phyloP scores from a whole-genome alignment of 1,140 invertebrate genomes.

The Diorhabda carinulata region DNA sequence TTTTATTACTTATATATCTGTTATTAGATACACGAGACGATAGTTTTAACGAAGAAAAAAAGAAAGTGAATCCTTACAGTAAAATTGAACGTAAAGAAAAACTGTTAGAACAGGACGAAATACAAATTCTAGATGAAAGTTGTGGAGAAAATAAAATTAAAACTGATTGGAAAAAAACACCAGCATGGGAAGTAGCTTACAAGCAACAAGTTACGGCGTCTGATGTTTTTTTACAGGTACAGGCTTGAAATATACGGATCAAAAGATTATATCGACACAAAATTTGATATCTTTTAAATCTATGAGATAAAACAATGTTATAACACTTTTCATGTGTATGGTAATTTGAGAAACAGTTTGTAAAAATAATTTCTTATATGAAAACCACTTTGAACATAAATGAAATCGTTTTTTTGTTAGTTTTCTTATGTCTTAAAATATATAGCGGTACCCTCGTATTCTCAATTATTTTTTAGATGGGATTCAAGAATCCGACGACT shows the following conservation, averaged over 20 bases:
- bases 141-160: neutral
- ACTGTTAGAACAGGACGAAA: conserved; percentile 19
- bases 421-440: too few species aligned
- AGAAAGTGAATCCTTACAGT: conserved; percentile 31
- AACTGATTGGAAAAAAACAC: conserved; percentile 55
- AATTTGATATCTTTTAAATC: too few species aligned
- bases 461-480: conserved; percentile 59
- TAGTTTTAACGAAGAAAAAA: conserved; percentile 7
- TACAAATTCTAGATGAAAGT: conserved; percentile 22
- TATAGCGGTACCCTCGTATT: too few species aligned
- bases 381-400: too few species aligned
- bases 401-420: too few species aligned
- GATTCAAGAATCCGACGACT: conserved; percentile 74
- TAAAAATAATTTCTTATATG: too few species aligned
- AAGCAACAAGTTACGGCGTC: conserved; percentile 79
- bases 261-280: too few species aligned
- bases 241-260: neutral
- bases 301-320: too few species aligned
- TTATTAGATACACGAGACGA: conserved; percentile 1
- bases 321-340: too few species aligned
- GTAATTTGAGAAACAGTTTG: too few species aligned
- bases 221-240: conserved; percentile 79
- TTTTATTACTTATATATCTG: neutral
- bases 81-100: conserved; percentile 29
- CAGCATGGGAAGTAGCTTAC: conserved; percentile 78